Percentiles rank a stretch among this genome's conserved stretches.
phyloP scores from a whole-genome alignment of 2,797 vertebrate genomes.

The Coilia nasus region DNA sequence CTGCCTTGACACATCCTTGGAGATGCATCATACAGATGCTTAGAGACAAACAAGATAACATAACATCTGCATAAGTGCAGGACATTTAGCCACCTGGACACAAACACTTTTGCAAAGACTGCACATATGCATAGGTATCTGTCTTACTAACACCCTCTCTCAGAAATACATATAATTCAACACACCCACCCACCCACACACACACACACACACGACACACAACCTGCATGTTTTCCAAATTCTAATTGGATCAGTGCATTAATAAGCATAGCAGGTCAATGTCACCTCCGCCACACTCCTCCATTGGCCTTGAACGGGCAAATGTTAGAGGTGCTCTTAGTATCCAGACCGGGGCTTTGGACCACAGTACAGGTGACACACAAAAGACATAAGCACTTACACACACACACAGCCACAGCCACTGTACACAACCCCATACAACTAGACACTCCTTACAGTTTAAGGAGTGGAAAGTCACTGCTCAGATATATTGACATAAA shows the following conservation, averaged over 20 bases:
- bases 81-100: neutral
- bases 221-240: conserved; percentile 67
- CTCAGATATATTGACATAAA: neutral
- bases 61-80: neutral
- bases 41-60: neutral
- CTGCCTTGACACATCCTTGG: neutral
- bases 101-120: neutral
- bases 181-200: conserved; percentile 4
- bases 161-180: neutral
- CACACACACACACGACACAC: conserved; percentile 25
- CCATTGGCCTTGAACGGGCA: conserved; percentile 53
- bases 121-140: neutral
- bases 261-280: conserved; percentile 57
- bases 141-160: neutral
- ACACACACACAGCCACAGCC: neutral
- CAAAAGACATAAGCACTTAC: neutral
- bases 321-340: neutral
- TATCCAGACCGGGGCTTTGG: neutral
- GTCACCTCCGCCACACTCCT: conserved; percentile 47
- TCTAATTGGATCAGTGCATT: conserved; percentile 61
- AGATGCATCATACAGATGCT: neutral
- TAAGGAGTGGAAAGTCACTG: neutral
- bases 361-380: neutral
- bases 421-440: conserved; percentile 6
- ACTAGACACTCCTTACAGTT: neutral